A percentile compares a stretch with the other conserved stretches of the same genome.
Evolutionary conservation across 1,140 invertebrate genomes (phyloP).

Genomic region (Hetaerina americana): DNA sequence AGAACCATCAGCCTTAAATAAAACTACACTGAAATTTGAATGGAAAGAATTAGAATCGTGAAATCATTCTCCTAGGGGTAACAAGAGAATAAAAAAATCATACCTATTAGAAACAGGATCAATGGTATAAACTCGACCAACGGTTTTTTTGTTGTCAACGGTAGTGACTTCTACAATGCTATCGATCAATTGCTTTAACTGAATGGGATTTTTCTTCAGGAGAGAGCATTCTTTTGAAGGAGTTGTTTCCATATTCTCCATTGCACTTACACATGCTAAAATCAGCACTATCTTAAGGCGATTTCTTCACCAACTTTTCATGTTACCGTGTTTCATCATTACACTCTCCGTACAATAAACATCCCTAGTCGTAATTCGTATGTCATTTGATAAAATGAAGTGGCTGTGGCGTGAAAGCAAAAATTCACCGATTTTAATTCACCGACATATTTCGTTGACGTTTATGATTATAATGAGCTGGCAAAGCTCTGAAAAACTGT

Average conservation of each 20-base stretch:
- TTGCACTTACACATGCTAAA: too few relatives aligned
- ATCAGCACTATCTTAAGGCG: too few relatives aligned
- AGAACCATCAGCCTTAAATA: neutral
- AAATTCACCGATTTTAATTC: too few relatives aligned
- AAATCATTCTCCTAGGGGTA: neutral
- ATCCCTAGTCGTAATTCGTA: too few relatives aligned
- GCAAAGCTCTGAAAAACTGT: too few relatives aligned
- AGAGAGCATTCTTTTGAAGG: neutral
- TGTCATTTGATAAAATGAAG: too few relatives aligned
- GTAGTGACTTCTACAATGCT: neutral
- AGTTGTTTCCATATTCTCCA: neutral
- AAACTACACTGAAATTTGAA: neutral
- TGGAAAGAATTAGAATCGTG: neutral
- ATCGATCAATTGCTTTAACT: neutral
- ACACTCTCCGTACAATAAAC: too few relatives aligned
- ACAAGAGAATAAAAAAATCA: neutral
- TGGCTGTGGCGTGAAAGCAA: too few relatives aligned
- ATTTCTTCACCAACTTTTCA: too few relatives aligned
- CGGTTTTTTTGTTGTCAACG: neutral
- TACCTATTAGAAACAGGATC: neutral
- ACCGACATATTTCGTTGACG: too few relatives aligned
- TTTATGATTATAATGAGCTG: too few relatives aligned
- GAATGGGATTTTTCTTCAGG: neutral
- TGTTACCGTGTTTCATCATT: too few relatives aligned
- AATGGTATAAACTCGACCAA: neutral